Evolutionary conservation across 2,113 vertebrate species (phyloP), one percentile per base, ranked within the genome.

Genomic region (Callithrix jacchus): DNA sequence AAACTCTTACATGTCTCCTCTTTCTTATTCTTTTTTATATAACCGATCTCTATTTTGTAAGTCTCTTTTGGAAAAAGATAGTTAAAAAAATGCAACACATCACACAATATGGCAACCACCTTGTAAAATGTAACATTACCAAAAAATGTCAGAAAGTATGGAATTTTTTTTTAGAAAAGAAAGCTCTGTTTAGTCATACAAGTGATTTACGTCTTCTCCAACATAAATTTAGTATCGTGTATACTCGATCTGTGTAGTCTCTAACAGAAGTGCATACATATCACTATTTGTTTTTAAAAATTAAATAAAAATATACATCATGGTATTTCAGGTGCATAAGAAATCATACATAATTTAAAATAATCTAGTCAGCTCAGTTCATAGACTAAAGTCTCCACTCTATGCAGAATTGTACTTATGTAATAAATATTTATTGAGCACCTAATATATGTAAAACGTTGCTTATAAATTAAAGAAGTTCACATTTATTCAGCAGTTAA

Each of bases 281-380:
- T 82, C 1, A 11, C 0, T 96, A 66, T 54, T 96, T 89, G 5
- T 89, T 97, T 97, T 97, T 94, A 47, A 96, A 95, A 89, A 35
- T 73, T 80, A 47, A 94, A 91, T 8, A 32, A 95, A 97, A 37
- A 90, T 87, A 73, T 25, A 74, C 47, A 54, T 82, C 94, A 85
- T 45, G n/a, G 6, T 35, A 5, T 0, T 49, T 76, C 45, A 95
- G 93, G n/a, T 80, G 6, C 49, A 74, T 40, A 82, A 86, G 8
- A 64, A 87, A 89, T 74, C 32, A 6, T 13, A 91, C 7, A 42
- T 23, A 54, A 66, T 77, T 77, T 91, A 91, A 92, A 66, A 7
- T 76, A 93, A 4, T 88, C 0, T 17, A 89, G 17, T 64, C 30
- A 91, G 85, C n/a, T 32, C 74, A 35, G 30, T 83, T 95, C 84